Evolutionary conservation across 2,888 invertebrate species (phyloP).

Genomic region (Sesamia inferens): DNA sequence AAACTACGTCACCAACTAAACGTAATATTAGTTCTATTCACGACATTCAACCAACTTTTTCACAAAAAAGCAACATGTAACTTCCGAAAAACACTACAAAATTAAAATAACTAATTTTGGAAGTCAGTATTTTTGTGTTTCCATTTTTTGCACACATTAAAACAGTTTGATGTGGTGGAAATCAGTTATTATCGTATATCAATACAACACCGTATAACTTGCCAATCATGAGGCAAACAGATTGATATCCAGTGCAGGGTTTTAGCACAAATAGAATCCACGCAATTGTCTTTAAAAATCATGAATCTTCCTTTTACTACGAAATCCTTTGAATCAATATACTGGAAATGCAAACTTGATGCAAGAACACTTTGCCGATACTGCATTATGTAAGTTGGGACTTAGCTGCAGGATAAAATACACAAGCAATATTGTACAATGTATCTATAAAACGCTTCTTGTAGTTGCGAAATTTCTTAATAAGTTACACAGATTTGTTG

Average conservation of each 20-base stretch:
- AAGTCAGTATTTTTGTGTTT: too few relatives aligned
- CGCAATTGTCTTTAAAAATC: not conserved
- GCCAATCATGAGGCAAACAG: not conserved
- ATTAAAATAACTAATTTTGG: too few relatives aligned
- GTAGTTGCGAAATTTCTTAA: not conserved
- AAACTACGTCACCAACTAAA: too few relatives aligned
- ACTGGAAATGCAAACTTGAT: slow-evolving; percentile 46
- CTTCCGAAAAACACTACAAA: too few relatives aligned
- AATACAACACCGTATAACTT: not conserved
- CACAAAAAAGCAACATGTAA: too few relatives aligned
- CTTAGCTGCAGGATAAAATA: slow-evolving; percentile 37
- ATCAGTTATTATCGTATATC: not conserved
- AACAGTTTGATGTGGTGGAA: not conserved
- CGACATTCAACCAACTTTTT: too few relatives aligned
- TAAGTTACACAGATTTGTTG: not conserved
- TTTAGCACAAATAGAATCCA: not conserved
- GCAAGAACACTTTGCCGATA: slow-evolving; percentile 41
- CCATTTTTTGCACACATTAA: too few relatives aligned
- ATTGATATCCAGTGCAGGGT: not conserved
- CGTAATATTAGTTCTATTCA: too few relatives aligned
- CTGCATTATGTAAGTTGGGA: slow-evolving; percentile 47
- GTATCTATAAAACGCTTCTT: not conserved
- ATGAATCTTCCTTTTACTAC: slow-evolving; percentile 21
- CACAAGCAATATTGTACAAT: slow-evolving; percentile 24
- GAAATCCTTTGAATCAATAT: slow-evolving; percentile 14